Evolutionary conservation across 2,888 invertebrate genomes (phyloP), one percentile per base, ranked within the genome.

Genomic region (Drosophila picticornis): DNA sequence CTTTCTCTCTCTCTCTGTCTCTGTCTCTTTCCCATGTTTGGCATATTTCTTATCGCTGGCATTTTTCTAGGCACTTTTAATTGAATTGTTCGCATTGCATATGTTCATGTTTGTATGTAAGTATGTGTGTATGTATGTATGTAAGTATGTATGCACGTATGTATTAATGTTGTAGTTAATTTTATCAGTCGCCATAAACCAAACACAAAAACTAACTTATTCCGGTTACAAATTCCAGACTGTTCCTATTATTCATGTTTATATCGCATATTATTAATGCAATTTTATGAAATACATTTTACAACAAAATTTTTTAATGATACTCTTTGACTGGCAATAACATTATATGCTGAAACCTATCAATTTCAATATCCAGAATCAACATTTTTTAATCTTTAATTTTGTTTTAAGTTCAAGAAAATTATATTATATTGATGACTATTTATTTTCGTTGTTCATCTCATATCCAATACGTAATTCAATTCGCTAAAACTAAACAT

Each of bases 51-150:
- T 75, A 75, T 75, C 74, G 36, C 16, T 52, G 22, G 2, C 34
- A 34, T 34, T 34, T 13, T 34, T 16, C 4, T 34, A 16, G 13
- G 77, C 72, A 72, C 75, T 75, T 77, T 65, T 78, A 78, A 77
- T 77, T 79, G 79, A 77, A 75, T 77, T 75, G 79, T 75, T 75
- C 60, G 57, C 66, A 51, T 48, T 78, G 79, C 79, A 75, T 65
- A 75, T 78, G 70, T 19, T 55, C 22, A 53, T 46, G 2, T 34
- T 19, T 4, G 9, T 53, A 4, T 36, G 19, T 36, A 36, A 1
- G 52, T 32, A 4, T 16, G 32, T 11, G 2, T 2, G 22, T 59
- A 58, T 4, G 27, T n/a, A 4, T n/a, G 27, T n/a, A 4, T n/a
- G n/a, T 2, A 5, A 0, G 1, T 59, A 59, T n/a, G 32, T 43